Percentiles rank a stretch among this genome's conserved stretches.
Evolutionary conservation across 1,140 invertebrate species (phyloP).

Genomic region (Ridgeia piscesae): DNA sequence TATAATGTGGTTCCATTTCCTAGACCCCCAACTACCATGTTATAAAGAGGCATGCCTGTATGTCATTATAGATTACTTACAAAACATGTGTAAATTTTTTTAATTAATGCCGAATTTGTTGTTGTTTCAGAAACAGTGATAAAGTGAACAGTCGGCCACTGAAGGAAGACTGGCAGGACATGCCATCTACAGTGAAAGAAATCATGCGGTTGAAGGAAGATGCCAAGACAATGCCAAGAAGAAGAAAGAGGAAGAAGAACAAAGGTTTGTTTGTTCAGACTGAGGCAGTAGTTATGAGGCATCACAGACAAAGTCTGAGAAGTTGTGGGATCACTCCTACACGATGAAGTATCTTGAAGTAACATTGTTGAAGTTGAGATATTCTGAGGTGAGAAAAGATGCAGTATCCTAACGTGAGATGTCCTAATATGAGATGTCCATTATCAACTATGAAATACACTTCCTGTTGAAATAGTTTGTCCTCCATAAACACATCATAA

Average conservation of each 20-base stretch:
- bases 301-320: neutral
- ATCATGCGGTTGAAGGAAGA: neutral
- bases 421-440: too few species aligned
- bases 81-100: neutral
- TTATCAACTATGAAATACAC: too few species aligned
- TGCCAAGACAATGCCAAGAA: neutral
- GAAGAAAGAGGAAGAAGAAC: neutral
- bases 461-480: too few species aligned
- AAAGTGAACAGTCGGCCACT: neutral
- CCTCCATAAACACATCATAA: too few species aligned
- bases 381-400: too few species aligned
- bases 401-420: too few species aligned
- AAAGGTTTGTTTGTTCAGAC: neutral
- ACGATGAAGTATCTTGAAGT: too few species aligned
- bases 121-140: neutral
- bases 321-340: neutral
- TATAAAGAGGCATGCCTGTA: too few species aligned
- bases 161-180: neutral
- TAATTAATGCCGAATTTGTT: neutral
- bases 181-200: neutral
- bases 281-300: neutral
- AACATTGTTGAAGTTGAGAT: too few species aligned
- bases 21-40: too few species aligned
- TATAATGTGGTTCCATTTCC: too few species aligned
- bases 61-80: neutral